Base-by-base conservation (phyloP, 2,888 invertebrate genomes). In the Clivina fossor region DNA sequence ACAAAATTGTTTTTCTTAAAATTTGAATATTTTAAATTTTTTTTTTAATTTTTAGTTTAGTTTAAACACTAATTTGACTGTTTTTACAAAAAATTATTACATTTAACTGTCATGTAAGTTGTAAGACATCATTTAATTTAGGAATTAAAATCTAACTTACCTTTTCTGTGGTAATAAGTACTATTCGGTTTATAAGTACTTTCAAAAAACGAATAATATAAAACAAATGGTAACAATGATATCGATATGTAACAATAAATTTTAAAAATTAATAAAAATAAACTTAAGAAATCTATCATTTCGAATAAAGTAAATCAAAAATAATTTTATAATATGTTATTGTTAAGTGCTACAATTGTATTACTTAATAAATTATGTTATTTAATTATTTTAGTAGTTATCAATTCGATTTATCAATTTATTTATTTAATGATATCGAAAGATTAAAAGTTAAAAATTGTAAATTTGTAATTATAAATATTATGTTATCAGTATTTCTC, bases 181-280 rank as follows among this genome's bases (percentile, higher is more conserved):
- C 20, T 30, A 9, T 40, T 20, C 3, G 30, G 19, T 1, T 40
- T 40, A 4, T 30, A 41, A 3, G 19, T 19, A 15, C 13, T 38
- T 2, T 20, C 19, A 40, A 40, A 30, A n/a, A 28, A 40, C 13
- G 30, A 20, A 13, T 50, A 20, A 32, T 40, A 41, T 15, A 50
- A 41, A 5, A 50, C 32, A 18, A 40, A 37, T 18, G 50, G 50
- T 20, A 50, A 30, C 11, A 50, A 11, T n/a, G 30, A 30, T 11
- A 50, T 50, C 1, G 50, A 16, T 8, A 50, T 13, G 20, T 50
- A 50, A 30, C 20, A 50, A 30, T 50, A 50, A 3, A 40, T 28
- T 32, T 40, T 40, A 20, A 40, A 38, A 20, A 50, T 30, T 9
- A 50, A 30, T 4, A 50, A 19, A 20, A 28, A 5, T 8, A 50